Conservation (phyloP, 2,113 vertebrate species). For the Nansenia antarctica region DNA sequence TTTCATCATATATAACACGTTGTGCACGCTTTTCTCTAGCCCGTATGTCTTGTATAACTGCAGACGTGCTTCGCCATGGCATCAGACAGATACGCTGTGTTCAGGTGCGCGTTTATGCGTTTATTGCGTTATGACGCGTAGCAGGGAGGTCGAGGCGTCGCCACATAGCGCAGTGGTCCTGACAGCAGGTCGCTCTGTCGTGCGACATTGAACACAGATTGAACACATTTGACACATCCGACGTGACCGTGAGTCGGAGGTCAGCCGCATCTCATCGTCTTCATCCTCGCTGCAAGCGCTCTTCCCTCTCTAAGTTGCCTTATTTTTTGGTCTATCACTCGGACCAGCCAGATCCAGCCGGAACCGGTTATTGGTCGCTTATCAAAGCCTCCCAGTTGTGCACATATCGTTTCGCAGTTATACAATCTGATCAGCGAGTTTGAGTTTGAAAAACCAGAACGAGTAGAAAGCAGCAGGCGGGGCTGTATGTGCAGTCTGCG, state of each 20-base stretch:
- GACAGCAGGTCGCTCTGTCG: not conserved
- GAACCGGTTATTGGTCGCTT: constrained; percentile 52
- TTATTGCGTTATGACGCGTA: not conserved
- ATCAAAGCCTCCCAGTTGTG: no score
- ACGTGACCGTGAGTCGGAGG: no score
- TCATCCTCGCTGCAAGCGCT: constrained; percentile 9
- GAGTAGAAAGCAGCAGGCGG: no score
- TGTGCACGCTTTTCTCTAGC: no score
- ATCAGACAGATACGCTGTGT: not conserved
- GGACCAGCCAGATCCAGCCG: constrained; percentile 57
- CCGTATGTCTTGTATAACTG: not conserved
- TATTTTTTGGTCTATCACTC: no score
- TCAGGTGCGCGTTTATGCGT: not conserved
- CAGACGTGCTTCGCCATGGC: not conserved
- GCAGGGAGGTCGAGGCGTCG: not conserved
- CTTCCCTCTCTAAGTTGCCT: no score
- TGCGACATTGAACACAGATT: not conserved
- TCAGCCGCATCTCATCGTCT: not conserved
- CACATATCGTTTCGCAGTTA: no score
- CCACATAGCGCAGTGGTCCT: not conserved
- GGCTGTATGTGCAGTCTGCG: no score
- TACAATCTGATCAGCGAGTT: no score
- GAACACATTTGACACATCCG: no score
- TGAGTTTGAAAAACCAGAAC: no score
- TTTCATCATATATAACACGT: not conserved